A percentile compares a stretch with the other conserved stretches of the same genome.
These are phyloP conservation scores for Mactromeris polynyma DNA, from an alignment of 2,888 invertebrate genomes.

Conservation along the genomic window DNA sequence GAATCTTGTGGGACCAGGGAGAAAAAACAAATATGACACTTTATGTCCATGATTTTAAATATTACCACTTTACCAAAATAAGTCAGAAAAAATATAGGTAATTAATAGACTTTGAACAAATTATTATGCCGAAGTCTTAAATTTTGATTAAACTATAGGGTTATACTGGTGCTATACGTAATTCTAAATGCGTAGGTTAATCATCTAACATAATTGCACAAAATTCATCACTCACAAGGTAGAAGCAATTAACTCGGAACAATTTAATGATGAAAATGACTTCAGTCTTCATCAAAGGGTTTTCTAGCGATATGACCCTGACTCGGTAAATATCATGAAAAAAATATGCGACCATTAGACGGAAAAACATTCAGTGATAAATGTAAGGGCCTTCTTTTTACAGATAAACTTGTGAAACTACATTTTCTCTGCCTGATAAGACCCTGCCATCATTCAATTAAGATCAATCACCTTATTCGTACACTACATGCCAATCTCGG, in stretches of 20 bases:
- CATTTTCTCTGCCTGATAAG: conserved; percentile 52
- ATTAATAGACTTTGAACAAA: too few species aligned
- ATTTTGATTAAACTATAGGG: too few species aligned
- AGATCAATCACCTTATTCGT: conserved; percentile 47
- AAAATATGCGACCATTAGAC: background rate
- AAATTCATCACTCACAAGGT: background rate
- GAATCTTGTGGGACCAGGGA: too few species aligned
- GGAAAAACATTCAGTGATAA: conserved; percentile 31
- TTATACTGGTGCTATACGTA: too few species aligned
- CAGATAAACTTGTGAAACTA: conserved; percentile 44
- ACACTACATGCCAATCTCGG: conserved; percentile 39
- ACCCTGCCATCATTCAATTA: conserved; percentile 52
- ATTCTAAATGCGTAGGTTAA: too few species aligned
- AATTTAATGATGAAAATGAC: background rate
- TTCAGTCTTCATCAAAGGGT: background rate
- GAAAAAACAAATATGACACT: too few species aligned
- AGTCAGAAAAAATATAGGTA: too few species aligned
- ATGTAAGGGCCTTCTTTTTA: conserved; percentile 18
- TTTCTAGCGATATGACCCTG: background rate
- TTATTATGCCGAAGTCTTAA: too few species aligned
- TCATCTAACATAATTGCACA: background rate
- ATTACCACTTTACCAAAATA: too few species aligned
- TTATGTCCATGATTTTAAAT: too few species aligned
- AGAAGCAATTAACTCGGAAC: background rate
- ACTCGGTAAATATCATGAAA: background rate